phyloP scores from a whole-genome alignment of 2,797 vertebrate genomes.

The Lepus townsendii region DNA sequence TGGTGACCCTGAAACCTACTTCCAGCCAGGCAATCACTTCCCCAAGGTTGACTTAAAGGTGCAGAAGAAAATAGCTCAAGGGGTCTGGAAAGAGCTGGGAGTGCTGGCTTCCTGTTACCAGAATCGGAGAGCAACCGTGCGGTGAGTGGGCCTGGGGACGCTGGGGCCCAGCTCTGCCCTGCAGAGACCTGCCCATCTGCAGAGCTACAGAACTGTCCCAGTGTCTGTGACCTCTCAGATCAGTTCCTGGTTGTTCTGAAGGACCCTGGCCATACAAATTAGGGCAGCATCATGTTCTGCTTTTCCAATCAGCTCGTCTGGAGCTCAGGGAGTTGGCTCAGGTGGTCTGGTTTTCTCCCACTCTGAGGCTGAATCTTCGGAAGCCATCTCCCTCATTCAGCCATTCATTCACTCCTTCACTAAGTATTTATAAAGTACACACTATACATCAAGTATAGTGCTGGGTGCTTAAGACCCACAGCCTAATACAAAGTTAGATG shows the following conservation, averaged over 20 bases:
- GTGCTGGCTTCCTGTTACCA: rapidly evolving
- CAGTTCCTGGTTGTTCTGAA: neutral
- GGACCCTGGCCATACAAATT: neutral
- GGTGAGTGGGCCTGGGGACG: rapidly evolving
- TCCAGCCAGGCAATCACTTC: conserved; percentile 79
- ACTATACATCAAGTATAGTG: rapidly evolving
- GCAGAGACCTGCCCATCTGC: neutral
- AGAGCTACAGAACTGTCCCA: neutral
- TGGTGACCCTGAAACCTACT: conserved; percentile 83
- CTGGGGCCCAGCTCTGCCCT: neutral
- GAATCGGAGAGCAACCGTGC: neutral
- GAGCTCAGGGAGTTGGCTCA: neutral
- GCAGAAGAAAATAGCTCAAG: rapidly evolving
- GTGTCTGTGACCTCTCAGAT: rapidly evolving
- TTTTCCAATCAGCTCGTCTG: neutral
- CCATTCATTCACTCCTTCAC: too few relatives aligned
- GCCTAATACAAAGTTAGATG: neutral
- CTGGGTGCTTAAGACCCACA: neutral
- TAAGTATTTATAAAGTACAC: rapidly evolving
- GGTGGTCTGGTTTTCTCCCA: neutral
- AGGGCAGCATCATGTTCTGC: neutral
- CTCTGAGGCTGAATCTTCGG: too few relatives aligned
- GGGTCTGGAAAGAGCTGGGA: neutral
- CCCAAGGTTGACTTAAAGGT: neutral
- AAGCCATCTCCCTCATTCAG: neutral